Base-by-base conservation (phyloP, 2,113 vertebrate genomes). In the Ranitomeya imitator region DNA sequence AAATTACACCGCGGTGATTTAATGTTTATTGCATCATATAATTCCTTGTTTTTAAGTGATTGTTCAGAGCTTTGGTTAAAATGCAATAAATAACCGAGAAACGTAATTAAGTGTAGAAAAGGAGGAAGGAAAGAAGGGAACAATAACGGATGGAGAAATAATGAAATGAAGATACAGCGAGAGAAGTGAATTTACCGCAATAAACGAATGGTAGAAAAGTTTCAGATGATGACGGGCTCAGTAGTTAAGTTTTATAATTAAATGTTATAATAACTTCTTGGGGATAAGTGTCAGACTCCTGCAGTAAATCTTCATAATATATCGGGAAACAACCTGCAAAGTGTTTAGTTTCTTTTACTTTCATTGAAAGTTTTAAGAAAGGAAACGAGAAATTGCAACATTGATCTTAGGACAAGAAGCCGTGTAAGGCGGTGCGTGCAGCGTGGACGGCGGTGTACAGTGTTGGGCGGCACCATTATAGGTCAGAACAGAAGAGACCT, bases 61-160 rank as follows among this genome's bases (percentile, higher is more conserved):
- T 45, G 31, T 76, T 76, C 71, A n/a, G 71, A 76, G 74, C 69
- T 76, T 74, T 76, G 54, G 19, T 77, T 51, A 77, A 78, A 77
- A 78, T 6, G 26, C 73, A 45, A 63, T 86, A 86, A 86, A 51
- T 78, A 86, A 73, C 10, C 8, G 0, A 61, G 73, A 77, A 78
- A 51, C 10, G 12, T 51, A 51, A 78, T 86, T 86, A 77, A 60
- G 26, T 45, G 26, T 60, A 77, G 54, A 12, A 61, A 61, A 21
- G 57, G 63, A 63, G 15, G 26, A 74, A 65, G 61, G 19, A 67
- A n/a, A 19, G 21, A 63, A 55, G 51, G 23, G 14, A 14, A 45
- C 71, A 63, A 77, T 61, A 85, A 85, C 45, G 7, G 16, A 26
- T 23, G 10, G 26, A 83, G 13, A 65, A 83, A 69, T n/a, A 57